Evolutionary conservation across 2,113 vertebrate species (phyloP).

Genomic region (Nerophis lumbriciformis): DNA sequence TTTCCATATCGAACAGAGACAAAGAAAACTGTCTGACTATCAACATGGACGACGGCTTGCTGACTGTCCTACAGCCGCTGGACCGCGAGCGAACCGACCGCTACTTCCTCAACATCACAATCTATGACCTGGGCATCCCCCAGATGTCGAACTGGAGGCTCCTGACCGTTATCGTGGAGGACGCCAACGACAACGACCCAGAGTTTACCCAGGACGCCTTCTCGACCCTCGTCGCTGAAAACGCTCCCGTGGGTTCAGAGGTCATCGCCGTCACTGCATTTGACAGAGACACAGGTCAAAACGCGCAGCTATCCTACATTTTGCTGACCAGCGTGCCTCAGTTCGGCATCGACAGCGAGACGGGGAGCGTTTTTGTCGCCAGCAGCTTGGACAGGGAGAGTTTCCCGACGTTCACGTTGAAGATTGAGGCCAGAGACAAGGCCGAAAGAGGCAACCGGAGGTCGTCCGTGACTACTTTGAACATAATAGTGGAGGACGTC

Average conservation of each 20-base stretch:
- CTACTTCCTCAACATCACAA: constrained; percentile 93
- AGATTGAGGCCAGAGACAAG: constrained; percentile 89
- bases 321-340: constrained; percentile 81
- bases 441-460: constrained; percentile 81
- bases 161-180: constrained; percentile 85
- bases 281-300: constrained; percentile 84
- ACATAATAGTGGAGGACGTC: constrained; percentile 83
- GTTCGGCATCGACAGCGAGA: constrained; percentile 86
- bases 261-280: constrained; percentile 85
- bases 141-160: constrained; percentile 86
- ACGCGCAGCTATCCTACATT: constrained; percentile 82
- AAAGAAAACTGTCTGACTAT: constrained; percentile 88
- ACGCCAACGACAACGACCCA: constrained; percentile 91
- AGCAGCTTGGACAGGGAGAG: constrained; percentile 85
- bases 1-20: constrained; percentile 89
- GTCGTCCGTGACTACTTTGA: constrained; percentile 82
- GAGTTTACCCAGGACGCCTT: constrained; percentile 82
- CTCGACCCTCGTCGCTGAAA: constrained; percentile 81
- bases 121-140: constrained; percentile 87
- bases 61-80: constrained; percentile 83
- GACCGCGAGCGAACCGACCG: constrained; percentile 86
- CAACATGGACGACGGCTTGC: constrained; percentile 82
- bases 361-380: constrained; percentile 82
- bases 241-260: constrained; percentile 79
- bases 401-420: constrained; percentile 78